phyloP scores from a whole-genome alignment of 2,888 invertebrate species.

The Phengaris alcon region DNA sequence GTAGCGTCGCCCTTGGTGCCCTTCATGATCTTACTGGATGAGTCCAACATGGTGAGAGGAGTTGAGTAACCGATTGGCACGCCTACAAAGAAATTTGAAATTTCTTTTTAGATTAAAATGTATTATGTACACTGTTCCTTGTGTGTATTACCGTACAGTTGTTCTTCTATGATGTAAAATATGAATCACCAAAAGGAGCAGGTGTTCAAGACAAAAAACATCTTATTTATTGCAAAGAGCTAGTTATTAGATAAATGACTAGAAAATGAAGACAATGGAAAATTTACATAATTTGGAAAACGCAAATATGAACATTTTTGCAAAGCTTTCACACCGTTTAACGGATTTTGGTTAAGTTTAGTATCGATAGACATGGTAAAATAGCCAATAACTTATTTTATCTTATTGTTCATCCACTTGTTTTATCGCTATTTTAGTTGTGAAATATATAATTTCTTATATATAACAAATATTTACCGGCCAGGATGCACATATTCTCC shows the following conservation, averaged over 20 bases:
- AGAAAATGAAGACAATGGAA: not conserved
- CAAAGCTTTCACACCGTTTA: not conserved
- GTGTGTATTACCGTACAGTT: too few relatives aligned
- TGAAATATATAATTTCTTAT: too few relatives aligned
- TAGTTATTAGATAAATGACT: not conserved
- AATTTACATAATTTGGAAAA: slow-evolving; percentile 1
- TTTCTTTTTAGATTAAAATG: too few relatives aligned
- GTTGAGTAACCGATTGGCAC: slow-evolving; percentile 98
- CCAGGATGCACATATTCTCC: slow-evolving; percentile 90
- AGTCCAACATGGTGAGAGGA: slow-evolving; percentile 94
- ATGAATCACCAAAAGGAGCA: not conserved
- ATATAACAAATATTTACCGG: slow-evolving; percentile 79
- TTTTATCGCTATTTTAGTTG: too few relatives aligned
- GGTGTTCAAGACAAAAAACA: not conserved
- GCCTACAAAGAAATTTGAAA: slow-evolving; percentile 64
- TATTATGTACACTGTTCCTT: too few relatives aligned
- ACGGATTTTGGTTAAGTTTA: too few relatives aligned
- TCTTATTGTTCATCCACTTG: too few relatives aligned
- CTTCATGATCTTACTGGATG: slow-evolving; percentile 96
- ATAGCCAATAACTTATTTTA: too few relatives aligned
- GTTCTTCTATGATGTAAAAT: not conserved
- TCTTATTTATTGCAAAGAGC: not conserved
- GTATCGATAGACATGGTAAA: too few relatives aligned
- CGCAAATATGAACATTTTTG: not conserved
- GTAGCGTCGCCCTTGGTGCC: slow-evolving; percentile 97